These are phyloP conservation scores for Pristionchus exspectatus DNA, from an alignment of 2,888 invertebrate genomes.

Conservation along the genomic window DNA sequence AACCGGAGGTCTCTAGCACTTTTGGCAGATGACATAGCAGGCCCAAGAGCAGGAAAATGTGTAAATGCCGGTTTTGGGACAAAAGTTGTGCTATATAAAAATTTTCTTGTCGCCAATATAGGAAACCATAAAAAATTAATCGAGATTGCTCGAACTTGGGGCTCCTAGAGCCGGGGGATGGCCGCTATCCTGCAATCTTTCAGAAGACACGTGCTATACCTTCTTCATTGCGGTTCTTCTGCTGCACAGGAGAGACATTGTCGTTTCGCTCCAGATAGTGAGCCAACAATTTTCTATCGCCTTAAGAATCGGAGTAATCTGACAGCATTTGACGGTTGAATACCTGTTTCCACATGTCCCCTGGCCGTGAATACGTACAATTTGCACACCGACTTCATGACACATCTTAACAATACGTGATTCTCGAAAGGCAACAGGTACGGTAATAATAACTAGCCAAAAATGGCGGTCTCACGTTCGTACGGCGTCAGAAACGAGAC, in stretches of 20 bases:
- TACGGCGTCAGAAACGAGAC: not conserved
- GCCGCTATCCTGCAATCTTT: too few relatives aligned
- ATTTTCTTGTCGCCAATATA: too few relatives aligned
- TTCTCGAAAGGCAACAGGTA: too few relatives aligned
- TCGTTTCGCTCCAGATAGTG: slow-evolving; percentile 2
- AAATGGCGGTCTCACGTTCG: slow-evolving; percentile 12
- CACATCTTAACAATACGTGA: not conserved
- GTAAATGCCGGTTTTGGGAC: too few relatives aligned
- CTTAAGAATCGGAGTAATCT: not conserved
- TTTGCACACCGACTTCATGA: not conserved
- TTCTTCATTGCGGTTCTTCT: not conserved
- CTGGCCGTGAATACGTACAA: not conserved
- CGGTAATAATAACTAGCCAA: not conserved
- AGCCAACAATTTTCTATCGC: not conserved
- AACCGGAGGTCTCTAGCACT: too few relatives aligned
- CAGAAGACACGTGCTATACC: too few relatives aligned
- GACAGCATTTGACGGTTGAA: not conserved
- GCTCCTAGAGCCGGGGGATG: too few relatives aligned
- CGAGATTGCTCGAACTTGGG: too few relatives aligned
- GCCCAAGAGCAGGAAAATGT: too few relatives aligned
- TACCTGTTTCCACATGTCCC: not conserved
- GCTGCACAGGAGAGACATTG: not conserved
- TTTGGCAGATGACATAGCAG: too few relatives aligned
- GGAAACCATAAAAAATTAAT: too few relatives aligned
- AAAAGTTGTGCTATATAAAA: too few relatives aligned